phyloP scores from a whole-genome alignment of 2,888 invertebrate genomes.

The Drosophila formosana region DNA sequence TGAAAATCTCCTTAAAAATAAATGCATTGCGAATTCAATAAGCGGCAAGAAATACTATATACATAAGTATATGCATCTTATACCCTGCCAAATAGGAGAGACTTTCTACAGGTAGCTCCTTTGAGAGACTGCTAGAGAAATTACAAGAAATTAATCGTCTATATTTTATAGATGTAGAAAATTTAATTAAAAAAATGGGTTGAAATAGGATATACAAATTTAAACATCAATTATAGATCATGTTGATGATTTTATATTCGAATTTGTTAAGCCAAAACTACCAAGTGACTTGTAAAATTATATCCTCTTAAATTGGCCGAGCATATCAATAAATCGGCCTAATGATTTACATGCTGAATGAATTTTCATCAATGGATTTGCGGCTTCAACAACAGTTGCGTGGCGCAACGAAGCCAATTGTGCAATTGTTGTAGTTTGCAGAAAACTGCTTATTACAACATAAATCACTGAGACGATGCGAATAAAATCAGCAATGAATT shows the following conservation, averaged over 20 bases:
- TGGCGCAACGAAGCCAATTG: conserved; percentile 1
- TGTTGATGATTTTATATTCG: background rate
- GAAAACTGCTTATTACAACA: conserved; percentile 42
- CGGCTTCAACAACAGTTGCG: background rate
- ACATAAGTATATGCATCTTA: conserved; percentile 27
- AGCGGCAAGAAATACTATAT: conserved; percentile 24
- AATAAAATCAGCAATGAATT: conserved; percentile 9
- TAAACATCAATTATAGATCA: no score
- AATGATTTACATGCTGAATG: conserved; percentile 16
- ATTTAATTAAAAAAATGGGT: no score
- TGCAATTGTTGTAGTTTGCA: conserved; percentile 36
- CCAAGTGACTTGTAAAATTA: conserved; percentile 6
- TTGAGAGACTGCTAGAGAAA: background rate
- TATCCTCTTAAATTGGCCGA: conserved; percentile 1
- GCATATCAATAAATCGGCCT: conserved; percentile 4
- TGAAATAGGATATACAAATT: no score
- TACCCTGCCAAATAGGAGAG: background rate
- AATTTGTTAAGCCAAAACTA: background rate
- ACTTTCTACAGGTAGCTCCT: no score
- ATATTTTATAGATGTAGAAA: no score
- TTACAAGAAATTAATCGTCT: background rate
- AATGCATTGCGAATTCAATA: conserved; percentile 46
- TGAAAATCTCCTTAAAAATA: conserved; percentile 23
- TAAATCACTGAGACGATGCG: conserved; percentile 26
- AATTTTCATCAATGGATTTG: conserved; percentile 40